phyloP scores from a whole-genome alignment of 2,888 invertebrate genomes.

The Leptinotarsa tumamoca region DNA sequence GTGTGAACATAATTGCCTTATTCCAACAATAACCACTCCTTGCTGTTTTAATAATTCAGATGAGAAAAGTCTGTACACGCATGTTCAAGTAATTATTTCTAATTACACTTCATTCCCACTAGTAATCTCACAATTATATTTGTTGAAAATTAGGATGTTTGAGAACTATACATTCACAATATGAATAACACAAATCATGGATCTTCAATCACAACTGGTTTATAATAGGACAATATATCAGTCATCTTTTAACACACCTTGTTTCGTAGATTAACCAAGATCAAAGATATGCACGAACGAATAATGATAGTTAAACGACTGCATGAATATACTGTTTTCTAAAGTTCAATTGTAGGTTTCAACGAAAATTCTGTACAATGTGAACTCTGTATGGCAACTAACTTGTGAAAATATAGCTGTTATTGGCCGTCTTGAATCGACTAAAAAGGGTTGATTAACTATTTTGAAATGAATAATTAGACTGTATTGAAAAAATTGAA shows the following conservation, averaged over 20 bases:
- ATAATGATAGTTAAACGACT: neutral
- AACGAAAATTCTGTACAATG: neutral
- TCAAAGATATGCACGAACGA: conserved; percentile 3
- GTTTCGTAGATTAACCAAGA: neutral
- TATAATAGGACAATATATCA: conserved; percentile 13
- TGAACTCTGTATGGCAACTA: neutral
- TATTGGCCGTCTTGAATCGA: too few species aligned
- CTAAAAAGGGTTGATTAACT: too few species aligned
- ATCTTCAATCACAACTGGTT: conserved; percentile 1
- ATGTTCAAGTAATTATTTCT: neutral
- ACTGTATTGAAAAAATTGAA: too few species aligned
- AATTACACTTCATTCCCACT: neutral
- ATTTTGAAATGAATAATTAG: too few species aligned
- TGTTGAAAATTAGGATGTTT: neutral
- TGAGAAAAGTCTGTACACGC: conserved; percentile 1
- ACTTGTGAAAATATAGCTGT: neutral
- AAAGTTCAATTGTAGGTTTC: too few species aligned
- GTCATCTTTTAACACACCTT: conserved; percentile 8
- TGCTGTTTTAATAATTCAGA: neutral
- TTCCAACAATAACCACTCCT: neutral
- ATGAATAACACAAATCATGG: conserved; percentile 1
- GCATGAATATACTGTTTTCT: neutral
- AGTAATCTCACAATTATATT: neutral
- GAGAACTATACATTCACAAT: neutral
- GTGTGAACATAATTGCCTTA: too few species aligned